These are phyloP conservation scores for Diogma glabrata DNA, from an alignment of 2,888 invertebrate species.

Conservation along the genomic window DNA sequence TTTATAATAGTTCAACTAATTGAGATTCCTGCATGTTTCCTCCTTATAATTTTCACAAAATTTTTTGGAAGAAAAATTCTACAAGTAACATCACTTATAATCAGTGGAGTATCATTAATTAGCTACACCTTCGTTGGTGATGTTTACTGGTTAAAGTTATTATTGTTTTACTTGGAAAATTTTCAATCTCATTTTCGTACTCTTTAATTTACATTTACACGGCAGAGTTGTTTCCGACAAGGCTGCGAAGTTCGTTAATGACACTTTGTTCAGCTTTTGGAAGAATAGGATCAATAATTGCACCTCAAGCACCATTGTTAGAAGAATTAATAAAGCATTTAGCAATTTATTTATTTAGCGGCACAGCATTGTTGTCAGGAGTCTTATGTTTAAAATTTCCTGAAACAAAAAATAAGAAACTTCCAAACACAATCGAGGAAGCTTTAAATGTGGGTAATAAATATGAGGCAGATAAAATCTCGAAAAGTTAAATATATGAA, in stretches of 20 bases:
- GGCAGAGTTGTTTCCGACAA: conserved; percentile 60
- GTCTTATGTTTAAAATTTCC: conserved; percentile 43
- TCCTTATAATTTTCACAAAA: conserved; percentile 52
- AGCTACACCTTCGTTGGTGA: conserved; percentile 27
- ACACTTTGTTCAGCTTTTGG: conserved; percentile 59
- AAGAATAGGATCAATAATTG: conserved; percentile 53
- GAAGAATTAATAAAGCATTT: conserved; percentile 19
- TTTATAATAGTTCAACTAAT: conserved; percentile 46
- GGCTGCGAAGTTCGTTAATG: conserved; percentile 50
- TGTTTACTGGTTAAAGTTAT: conserved; percentile 19
- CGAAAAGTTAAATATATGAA: too few relatives aligned
- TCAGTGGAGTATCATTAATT: conserved; percentile 38
- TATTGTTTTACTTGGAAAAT: conserved; percentile 48
- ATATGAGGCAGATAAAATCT: too few relatives aligned
- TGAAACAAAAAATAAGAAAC: conserved; percentile 42
- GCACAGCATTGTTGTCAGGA: conserved; percentile 39
- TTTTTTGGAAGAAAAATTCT: conserved; percentile 49
- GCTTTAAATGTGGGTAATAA: conserved; percentile 33
- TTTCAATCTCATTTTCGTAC: conserved; percentile 53
- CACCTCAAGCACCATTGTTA: conserved; percentile 56
- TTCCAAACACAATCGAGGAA: conserved; percentile 44
- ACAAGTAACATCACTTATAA: conserved; percentile 43
- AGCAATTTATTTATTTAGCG: conserved; percentile 43
- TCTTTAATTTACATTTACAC: conserved; percentile 56
- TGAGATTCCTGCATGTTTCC: conserved; percentile 58